Conservation (phyloP, 2,797 vertebrate species). For the Etheostoma perlongum region DNA sequence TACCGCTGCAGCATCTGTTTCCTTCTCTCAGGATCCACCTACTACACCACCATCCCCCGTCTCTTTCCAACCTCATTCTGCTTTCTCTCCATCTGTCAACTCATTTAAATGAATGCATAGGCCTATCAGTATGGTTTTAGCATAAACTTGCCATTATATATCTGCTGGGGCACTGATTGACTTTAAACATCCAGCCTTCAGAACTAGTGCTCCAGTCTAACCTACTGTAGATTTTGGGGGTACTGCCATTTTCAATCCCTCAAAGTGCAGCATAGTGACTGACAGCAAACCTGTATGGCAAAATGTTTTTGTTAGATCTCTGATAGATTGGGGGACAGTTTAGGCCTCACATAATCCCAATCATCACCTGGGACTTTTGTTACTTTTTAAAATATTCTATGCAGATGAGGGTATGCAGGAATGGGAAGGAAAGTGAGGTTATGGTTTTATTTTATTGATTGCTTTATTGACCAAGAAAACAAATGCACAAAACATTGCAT, state of each 20-base stretch:
- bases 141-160: neutral
- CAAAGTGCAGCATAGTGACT: neutral
- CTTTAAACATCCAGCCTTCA: neutral
- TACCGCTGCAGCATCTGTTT: neutral
- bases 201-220: neutral
- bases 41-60: neutral
- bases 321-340: neutral
- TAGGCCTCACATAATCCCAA: neutral
- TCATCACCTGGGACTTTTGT: neutral
- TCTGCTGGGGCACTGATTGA: neutral
- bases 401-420: neutral
- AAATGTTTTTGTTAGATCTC: neutral
- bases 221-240: neutral
- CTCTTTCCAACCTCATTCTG: neutral
- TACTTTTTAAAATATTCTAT: too few species aligned
- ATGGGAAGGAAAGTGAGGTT: constrained; percentile 1
- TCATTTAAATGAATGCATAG: neutral
- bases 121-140: neutral
- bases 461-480: neutral
- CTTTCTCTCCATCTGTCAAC: neutral
- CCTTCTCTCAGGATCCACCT: neutral
- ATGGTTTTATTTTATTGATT: neutral
- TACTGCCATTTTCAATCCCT: neutral
- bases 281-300: neutral
- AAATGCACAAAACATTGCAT: neutral